Evolutionary conservation across 2,797 vertebrate species (phyloP).

Genomic region (Sitta carolinensis): DNA sequence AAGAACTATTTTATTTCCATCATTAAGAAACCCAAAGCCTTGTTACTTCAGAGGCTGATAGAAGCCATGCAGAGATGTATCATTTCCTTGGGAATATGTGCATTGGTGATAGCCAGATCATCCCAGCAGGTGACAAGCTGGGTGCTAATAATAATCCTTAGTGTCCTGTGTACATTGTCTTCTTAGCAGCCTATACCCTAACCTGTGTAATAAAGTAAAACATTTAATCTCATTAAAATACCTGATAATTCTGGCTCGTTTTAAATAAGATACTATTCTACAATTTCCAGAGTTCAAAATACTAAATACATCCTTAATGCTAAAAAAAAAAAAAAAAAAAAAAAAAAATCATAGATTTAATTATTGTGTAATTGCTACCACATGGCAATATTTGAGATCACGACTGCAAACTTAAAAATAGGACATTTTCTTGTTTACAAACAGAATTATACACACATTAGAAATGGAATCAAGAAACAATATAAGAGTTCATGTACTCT

Average conservation of each 20-base stretch:
- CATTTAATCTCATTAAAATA: background rate
- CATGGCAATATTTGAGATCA: background rate
- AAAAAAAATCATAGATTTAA: background rate
- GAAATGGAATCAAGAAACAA: background rate
- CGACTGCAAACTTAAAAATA: background rate
- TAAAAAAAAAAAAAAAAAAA: too few relatives aligned
- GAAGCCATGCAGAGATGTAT: background rate
- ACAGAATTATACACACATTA: background rate
- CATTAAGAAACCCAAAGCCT: background rate
- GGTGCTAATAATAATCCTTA: background rate
- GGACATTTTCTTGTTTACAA: background rate
- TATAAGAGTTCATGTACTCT: background rate
- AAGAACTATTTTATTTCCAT: slow-evolving; percentile 11
- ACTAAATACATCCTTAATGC: background rate
- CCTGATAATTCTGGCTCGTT: background rate
- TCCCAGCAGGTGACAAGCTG: background rate
- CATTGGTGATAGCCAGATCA: background rate
- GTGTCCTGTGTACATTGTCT: fast-evolving
- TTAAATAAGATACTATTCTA: background rate
- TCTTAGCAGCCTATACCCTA: background rate
- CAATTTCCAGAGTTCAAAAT: background rate
- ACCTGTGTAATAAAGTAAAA: background rate
- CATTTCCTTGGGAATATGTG: background rate
- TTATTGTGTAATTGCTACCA: background rate
- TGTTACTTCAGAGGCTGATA: background rate